These are phyloP conservation scores for Oryzias celebensis DNA, from an alignment of 2,113 vertebrate genomes.

Conservation along the genomic window DNA sequence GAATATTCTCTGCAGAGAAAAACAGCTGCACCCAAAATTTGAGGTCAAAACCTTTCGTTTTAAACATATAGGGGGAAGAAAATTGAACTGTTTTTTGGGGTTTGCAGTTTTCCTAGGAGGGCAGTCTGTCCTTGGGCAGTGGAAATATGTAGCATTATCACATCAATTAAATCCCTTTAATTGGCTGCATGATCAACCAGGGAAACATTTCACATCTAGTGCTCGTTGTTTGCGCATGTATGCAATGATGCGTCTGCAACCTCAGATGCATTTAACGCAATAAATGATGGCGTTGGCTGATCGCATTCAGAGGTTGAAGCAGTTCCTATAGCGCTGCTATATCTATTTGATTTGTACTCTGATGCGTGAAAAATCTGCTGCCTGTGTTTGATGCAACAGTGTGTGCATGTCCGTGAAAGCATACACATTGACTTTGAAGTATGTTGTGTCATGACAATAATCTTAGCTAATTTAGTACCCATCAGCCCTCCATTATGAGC, in stretches of 20 bases:
- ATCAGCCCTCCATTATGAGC: slow-evolving; percentile 70
- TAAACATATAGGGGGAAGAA: not conserved
- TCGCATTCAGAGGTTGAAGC: slow-evolving; percentile 53
- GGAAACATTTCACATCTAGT: slow-evolving; percentile 37
- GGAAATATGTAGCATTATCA: slow-evolving; percentile 26
- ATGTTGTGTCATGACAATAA: slow-evolving; percentile 69
- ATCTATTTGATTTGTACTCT: slow-evolving; percentile 76
- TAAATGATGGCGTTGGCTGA: slow-evolving; percentile 55
- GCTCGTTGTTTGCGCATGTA: slow-evolving; percentile 31
- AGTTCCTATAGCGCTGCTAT: slow-evolving; percentile 56
- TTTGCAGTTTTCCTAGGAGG: not conserved
- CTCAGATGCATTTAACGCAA: slow-evolving; percentile 48
- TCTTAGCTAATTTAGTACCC: slow-evolving; percentile 70
- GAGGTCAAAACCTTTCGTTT: slow-evolving; percentile 25
- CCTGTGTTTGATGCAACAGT: slow-evolving; percentile 62
- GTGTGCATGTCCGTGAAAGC: slow-evolving; percentile 4
- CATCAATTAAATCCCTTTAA: slow-evolving; percentile 52
- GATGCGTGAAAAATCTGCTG: slow-evolving; percentile 70
- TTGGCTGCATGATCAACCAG: slow-evolving; percentile 42
- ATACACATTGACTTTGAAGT: slow-evolving; percentile 63
- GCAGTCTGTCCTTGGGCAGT: not conserved
- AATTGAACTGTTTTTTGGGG: not conserved
- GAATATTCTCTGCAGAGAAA: slow-evolving; percentile 40
- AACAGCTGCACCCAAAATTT: slow-evolving; percentile 51
- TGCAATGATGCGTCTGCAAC: slow-evolving; percentile 38